Evolutionary conservation across 2,888 invertebrate genomes (phyloP), one percentile per base, ranked within the genome.

Genomic region (Pandemis heparana): DNA sequence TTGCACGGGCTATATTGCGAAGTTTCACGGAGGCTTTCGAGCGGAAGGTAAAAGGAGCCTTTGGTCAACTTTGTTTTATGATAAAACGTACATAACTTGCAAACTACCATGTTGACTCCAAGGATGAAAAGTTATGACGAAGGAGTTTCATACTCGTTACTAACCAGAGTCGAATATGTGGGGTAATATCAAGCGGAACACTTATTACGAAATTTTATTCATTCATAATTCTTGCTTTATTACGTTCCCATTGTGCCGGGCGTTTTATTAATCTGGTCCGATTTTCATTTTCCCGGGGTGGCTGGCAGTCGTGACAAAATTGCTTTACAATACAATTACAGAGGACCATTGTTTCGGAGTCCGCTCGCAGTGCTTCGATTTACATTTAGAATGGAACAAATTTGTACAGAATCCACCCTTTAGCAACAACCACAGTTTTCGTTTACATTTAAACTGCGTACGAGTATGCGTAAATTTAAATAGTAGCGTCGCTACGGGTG

Each of bases 281-380:
- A 89, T 88, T 90, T 87, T 88, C 84, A 89, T 89, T 89, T 86
- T 82, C 74, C 67, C 79, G 75, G 75, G 81, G 77, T 78, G 76
- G 80, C 78, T 77, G 83, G 80, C 78, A 79, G 80, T 80, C 83
- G 84, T 80, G 84, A 85, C 86, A 82, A 86, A 92, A 92, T 92
- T 89, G 89, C 89, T 92, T 90, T 89, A 90, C 90, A 91, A 92
- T 92, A 91, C 89, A 92, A 92, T 92, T 92, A 91, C 87, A 83
- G 82, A 79, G 81, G 81, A 82, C 87, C 84, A 89, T 90, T 90
- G 91, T 90, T 83, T 85, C 79, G 82, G 81, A 84, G 85, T 84
- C 81, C 83, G 79, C 77, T 79, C 81, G 77, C 83, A 80, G 80
- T 82, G 83, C 82, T 88, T 89, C 87, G 88, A 92, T 92, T 92